phyloP scores from a whole-genome alignment of 1,140 invertebrate species.

The Batillaria attramentaria region DNA sequence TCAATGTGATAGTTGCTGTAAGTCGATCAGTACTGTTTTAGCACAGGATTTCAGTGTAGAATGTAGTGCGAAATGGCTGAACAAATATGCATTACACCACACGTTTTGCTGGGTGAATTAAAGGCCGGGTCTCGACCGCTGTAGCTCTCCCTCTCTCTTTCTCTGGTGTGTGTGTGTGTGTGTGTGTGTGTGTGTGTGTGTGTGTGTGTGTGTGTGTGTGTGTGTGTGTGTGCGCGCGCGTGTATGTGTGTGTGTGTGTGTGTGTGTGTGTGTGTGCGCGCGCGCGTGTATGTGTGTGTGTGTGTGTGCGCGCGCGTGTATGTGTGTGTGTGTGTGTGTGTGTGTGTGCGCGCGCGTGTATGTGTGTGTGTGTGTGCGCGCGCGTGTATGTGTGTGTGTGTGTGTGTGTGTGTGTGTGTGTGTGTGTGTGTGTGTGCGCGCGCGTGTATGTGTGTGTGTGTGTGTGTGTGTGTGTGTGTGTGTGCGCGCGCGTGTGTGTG shows the following conservation, averaged over 20 bases:
- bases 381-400: neutral
- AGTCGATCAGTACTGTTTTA: too few relatives aligned
- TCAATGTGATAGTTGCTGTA: too few relatives aligned
- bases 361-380: conserved; percentile 11
- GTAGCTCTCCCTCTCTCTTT: neutral
- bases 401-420: conserved; percentile 1
- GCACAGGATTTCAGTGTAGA: too few relatives aligned
- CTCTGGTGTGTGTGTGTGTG: neutral
- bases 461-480: conserved; percentile 16
- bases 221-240: conserved; percentile 5
- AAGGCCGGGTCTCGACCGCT: too few relatives aligned
- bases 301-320: conserved; percentile 2
- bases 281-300: neutral
- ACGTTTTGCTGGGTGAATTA: too few relatives aligned
- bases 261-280: neutral
- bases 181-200: conserved; percentile 14
- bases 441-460: neutral
- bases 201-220: conserved; percentile 11
- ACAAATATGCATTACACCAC: too few relatives aligned
- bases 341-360: conserved; percentile 2
- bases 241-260: conserved; percentile 13
- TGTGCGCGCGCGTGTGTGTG: conserved; percentile 1
- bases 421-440: neutral
- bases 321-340: conserved; percentile 11
- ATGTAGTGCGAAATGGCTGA: too few relatives aligned